These are phyloP conservation scores for Cricetomys ansorgei DNA, from an alignment of 2,113 vertebrate genomes.

Conservation along the genomic window DNA sequence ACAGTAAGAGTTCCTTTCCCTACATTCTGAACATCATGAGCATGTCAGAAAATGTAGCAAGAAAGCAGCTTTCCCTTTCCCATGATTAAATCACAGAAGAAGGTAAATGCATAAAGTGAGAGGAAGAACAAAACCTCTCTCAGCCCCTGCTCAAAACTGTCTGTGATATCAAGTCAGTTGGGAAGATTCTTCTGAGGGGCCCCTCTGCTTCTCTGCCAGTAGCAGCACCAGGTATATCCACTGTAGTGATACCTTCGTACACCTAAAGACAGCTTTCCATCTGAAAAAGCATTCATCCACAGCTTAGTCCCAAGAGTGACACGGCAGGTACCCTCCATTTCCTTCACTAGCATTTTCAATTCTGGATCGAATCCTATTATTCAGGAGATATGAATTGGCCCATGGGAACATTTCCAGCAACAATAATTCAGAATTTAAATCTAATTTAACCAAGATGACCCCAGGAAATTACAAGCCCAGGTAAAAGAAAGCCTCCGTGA, in stretches of 20 bases:
- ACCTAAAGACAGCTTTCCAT: not conserved
- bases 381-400: constrained; percentile 38
- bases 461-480: constrained; percentile 61
- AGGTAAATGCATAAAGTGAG: not conserved
- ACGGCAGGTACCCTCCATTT: not conserved
- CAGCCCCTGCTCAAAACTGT: not conserved
- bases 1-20: not conserved
- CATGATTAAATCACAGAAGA: not conserved
- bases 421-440: constrained; percentile 74
- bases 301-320: not conserved
- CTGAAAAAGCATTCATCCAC: not conserved
- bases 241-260: not conserved
- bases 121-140: not conserved
- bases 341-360: constrained; percentile 33
- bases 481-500: constrained; percentile 39
- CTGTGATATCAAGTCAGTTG: not conserved
- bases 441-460: constrained; percentile 55
- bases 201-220: not conserved
- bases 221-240: not conserved
- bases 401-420: constrained; percentile 61
- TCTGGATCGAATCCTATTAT: constrained; percentile 45
- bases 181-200: not conserved
- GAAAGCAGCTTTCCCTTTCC: not conserved
- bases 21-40: not conserved
- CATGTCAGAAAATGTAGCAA: not conserved